Conservation (phyloP, 2,888 invertebrate genomes). For the Arge pagana region DNA sequence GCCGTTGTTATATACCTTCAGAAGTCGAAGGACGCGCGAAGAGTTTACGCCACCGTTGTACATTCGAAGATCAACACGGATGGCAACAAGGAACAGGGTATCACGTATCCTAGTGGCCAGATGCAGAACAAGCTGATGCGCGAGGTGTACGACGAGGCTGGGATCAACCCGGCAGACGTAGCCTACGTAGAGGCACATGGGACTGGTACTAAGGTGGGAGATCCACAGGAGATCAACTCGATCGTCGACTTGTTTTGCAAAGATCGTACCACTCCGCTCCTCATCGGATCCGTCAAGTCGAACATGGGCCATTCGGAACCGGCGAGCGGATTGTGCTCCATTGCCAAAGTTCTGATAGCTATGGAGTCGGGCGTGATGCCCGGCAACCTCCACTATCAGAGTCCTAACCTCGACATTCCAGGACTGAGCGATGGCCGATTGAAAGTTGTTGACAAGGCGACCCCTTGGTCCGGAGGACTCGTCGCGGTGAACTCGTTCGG, state of each 20-base stretch:
- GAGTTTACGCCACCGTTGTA: slow-evolving; percentile 85
- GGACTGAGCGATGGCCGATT: slow-evolving; percentile 88
- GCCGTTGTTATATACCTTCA: slow-evolving; percentile 83
- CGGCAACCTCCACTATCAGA: slow-evolving; percentile 85
- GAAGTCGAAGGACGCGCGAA: slow-evolving; percentile 73
- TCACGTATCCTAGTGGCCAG: slow-evolving; percentile 80
- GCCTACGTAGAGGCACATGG: slow-evolving; percentile 97
- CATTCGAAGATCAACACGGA: slow-evolving; percentile 92
- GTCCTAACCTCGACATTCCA: slow-evolving; percentile 88
- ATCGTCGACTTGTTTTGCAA: slow-evolving; percentile 91
- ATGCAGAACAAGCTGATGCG: slow-evolving; percentile 82
- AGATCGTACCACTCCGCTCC: slow-evolving; percentile 75
- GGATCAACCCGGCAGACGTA: slow-evolving; percentile 81
- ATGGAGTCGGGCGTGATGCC: slow-evolving; percentile 92
- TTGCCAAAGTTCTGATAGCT: slow-evolving; percentile 89
- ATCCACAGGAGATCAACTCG: slow-evolving; percentile 96
- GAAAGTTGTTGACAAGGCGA: slow-evolving; percentile 85
- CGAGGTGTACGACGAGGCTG: slow-evolving; percentile 85
- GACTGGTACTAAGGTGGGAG: slow-evolving; percentile 98
- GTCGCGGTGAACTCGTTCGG: slow-evolving; percentile 96
- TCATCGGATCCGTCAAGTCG: slow-evolving; percentile 96
- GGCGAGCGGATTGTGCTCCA: slow-evolving; percentile 85
- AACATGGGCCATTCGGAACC: slow-evolving; percentile 99
- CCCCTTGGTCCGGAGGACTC: slow-evolving; percentile 88
- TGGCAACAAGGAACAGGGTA: slow-evolving; percentile 89